Evolutionary conservation across 1,140 invertebrate species (phyloP), one percentile per base, ranked within the genome.

Genomic region (Drosophila lini): DNA sequence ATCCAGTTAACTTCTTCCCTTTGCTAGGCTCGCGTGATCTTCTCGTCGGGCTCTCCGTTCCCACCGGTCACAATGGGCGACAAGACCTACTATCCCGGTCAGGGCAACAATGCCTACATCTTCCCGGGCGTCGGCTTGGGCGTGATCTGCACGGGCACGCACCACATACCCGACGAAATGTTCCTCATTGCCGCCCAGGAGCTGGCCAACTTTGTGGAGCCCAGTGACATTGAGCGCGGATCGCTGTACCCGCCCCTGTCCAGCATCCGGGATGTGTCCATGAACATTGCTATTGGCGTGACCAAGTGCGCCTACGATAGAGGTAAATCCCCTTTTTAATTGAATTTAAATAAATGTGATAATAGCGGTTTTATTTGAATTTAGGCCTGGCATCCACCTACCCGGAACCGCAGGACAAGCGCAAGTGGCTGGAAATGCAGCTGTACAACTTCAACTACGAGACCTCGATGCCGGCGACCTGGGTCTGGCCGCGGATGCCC

Each of bases 71-170:
- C 94, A 1, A 94, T 95, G 57, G 94, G 96, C 41, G 97, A 96
- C 6, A 96, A 97, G 91, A 95, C 95, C 4, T 98, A 95, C 92
- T 94, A 96, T 69, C 97, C 98, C 0, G 98, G 98, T 1, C 98
- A 99, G 93, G 98, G 98, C 50, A 99, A 99, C 93, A 99, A 99
- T 92, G 97, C 98, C 0, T 99, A 99, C 93, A 98, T 99, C 69
- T 99, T 99, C 93, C 98, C 98, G 2, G 91, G 92, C 45, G 95
- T 99, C 1, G 97, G 97, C 22, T 93, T 99, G 5, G 98, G 97
- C 19, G 97, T 98, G 15, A 97, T 99, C 56, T 95, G 95, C 8
- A 96, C 96, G 0, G 96, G 96, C 40, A 96, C 97, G 9, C 96
- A 97, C 85, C 97, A 97, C 86, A 98, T 99, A 81, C 95, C 95